A percentile compares a stretch with the other conserved stretches of the same genome.
phyloP scores from a whole-genome alignment of 2,797 vertebrate species.

The Cyclopterus lumpus region DNA sequence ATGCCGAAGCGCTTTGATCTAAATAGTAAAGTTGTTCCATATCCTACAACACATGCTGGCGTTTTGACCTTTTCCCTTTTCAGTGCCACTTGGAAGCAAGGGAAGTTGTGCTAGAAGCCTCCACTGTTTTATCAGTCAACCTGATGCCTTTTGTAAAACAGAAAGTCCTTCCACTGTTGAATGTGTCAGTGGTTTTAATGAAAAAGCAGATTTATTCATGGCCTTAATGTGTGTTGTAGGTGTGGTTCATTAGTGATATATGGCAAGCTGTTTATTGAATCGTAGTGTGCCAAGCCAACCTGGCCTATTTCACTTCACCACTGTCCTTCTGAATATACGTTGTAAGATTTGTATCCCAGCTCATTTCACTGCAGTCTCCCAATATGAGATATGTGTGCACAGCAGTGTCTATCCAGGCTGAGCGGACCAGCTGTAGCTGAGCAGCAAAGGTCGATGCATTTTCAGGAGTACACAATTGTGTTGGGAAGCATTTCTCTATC shows the following conservation, averaged over 20 bases:
- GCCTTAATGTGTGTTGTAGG: conserved; percentile 30
- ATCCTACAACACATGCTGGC: not conserved
- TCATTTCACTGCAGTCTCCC: conserved; percentile 9
- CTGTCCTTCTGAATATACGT: conserved; percentile 10
- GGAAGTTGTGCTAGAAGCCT: not conserved
- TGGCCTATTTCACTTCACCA: conserved; percentile 40
- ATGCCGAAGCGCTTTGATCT: not conserved
- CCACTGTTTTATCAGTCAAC: conserved; percentile 1
- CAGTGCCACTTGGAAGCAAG: not conserved
- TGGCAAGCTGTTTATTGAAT: conserved; percentile 44
- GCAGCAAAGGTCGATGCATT: not conserved
- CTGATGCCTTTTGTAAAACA: not conserved
- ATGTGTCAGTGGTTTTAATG: conserved; percentile 49
- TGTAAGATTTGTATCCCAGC: conserved; percentile 44
- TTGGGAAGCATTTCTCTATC: not conserved
- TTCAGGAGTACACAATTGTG: not conserved
- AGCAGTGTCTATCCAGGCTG: not conserved
- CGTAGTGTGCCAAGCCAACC: not conserved
- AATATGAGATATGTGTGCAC: conserved; percentile 4
- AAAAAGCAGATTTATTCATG: conserved; percentile 61
- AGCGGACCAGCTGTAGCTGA: not conserved
- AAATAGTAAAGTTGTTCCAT: not conserved
- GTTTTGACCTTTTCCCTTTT: not conserved
- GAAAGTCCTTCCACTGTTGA: conserved; percentile 25
- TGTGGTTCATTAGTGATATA: conserved; percentile 39